Evolutionary conservation across 2,797 vertebrate species (phyloP).

Genomic region (Toxotes lorentzi): DNA sequence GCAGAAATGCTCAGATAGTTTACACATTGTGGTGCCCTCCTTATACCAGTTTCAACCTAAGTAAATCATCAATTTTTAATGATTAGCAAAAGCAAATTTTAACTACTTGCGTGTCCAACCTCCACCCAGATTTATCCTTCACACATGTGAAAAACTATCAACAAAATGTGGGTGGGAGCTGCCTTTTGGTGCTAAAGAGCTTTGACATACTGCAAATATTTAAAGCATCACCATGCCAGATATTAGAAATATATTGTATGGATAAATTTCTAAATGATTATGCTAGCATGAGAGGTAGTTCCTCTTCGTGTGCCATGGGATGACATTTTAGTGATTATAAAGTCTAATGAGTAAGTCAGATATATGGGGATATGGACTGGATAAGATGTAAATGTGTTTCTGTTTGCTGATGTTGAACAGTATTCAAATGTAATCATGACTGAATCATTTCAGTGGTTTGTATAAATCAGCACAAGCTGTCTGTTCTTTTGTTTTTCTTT

Average conservation of each 20-base stretch:
- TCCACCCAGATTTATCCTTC: conserved; percentile 39
- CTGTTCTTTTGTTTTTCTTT: conserved; percentile 13
- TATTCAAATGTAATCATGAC: conserved; percentile 37
- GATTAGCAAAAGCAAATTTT: background rate
- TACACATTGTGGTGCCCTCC: background rate
- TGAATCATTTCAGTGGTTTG: conserved; percentile 11
- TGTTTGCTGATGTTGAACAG: conserved; percentile 32
- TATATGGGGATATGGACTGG: conserved; percentile 3
- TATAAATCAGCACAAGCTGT: conserved; percentile 40
- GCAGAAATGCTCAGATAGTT: background rate
- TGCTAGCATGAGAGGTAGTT: conserved; percentile 2
- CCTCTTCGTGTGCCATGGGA: conserved; percentile 3
- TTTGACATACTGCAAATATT: conserved; percentile 23
- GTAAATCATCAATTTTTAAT: background rate
- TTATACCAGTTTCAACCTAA: background rate
- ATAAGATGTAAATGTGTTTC: conserved; percentile 39
- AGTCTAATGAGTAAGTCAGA: conserved; percentile 23
- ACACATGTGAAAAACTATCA: conserved; percentile 25
- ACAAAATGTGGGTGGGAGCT: conserved; percentile 10
- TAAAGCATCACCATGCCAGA: background rate
- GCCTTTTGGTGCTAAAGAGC: background rate
- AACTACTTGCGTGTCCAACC: conserved; percentile 1
- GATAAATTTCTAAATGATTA: conserved; percentile 14
- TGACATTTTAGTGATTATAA: conserved; percentile 11
- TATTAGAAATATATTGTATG: background rate